phyloP scores from a whole-genome alignment of 2,888 invertebrate genomes.

The Dolichopus griseipennis region DNA sequence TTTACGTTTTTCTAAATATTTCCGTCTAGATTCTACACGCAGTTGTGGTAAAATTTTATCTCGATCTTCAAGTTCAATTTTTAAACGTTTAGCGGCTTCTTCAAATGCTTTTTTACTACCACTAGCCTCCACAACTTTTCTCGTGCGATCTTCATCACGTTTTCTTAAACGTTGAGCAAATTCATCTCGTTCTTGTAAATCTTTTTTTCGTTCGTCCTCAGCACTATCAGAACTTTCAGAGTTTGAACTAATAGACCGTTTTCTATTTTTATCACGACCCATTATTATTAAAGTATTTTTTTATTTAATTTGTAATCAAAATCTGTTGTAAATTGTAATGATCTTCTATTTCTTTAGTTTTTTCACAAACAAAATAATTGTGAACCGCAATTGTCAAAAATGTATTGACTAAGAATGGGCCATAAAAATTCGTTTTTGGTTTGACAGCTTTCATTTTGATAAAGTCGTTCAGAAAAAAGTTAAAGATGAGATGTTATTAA shows the following conservation, averaged over 20 bases:
- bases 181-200: constrained; percentile 87
- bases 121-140: constrained; percentile 61
- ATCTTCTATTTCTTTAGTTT: too few relatives aligned
- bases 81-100: constrained; percentile 84
- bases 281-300: neutral
- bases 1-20: constrained; percentile 92
- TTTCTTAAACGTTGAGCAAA: constrained; percentile 80
- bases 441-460: too few relatives aligned
- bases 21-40: constrained; percentile 80
- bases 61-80: constrained; percentile 76
- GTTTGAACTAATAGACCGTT: constrained; percentile 30
- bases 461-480: too few relatives aligned
- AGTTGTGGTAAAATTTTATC: constrained; percentile 81
- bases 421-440: too few relatives aligned
- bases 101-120: constrained; percentile 63
- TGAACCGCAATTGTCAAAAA: too few relatives aligned
- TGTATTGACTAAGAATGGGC: too few relatives aligned
- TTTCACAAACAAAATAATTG: too few relatives aligned
- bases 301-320: neutral
- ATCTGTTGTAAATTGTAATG: neutral
- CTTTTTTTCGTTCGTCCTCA: constrained; percentile 70
- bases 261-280: constrained; percentile 27
- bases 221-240: constrained; percentile 54
- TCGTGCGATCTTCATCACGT: constrained; percentile 80
- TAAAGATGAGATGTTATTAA: too few relatives aligned